phyloP scores from a whole-genome alignment of 1,140 invertebrate species.

The Drosophila melanica region DNA sequence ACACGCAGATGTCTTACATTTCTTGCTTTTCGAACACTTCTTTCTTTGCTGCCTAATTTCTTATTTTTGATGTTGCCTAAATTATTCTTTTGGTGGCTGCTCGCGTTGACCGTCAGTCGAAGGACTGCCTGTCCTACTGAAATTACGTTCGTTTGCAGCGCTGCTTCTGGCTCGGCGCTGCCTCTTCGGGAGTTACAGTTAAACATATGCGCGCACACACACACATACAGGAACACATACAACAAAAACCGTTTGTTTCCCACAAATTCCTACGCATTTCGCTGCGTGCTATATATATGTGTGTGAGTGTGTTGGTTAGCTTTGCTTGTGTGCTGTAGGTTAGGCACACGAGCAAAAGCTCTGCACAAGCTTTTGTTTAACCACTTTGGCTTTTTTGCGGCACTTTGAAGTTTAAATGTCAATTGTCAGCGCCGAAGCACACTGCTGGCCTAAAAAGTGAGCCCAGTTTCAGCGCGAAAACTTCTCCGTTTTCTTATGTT shows the following conservation, averaged over 20 bases:
- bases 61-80: slow-evolving; percentile 39
- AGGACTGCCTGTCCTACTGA: slow-evolving; percentile 80
- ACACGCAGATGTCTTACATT: slow-evolving; percentile 24
- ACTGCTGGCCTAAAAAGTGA: slow-evolving; percentile 31
- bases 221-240: slow-evolving; percentile 15
- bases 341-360: slow-evolving; percentile 71
- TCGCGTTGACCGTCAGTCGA: slow-evolving; percentile 80
- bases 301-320: slow-evolving; percentile 21
- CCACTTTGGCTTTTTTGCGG: slow-evolving; percentile 30
- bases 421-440: slow-evolving; percentile 40
- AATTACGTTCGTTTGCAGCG: slow-evolving; percentile 59
- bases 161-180: slow-evolving; percentile 32
- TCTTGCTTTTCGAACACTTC: slow-evolving; percentile 25
- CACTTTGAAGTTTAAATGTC: slow-evolving; percentile 61
- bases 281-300: slow-evolving; percentile 15
- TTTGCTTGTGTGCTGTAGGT: slow-evolving; percentile 64
- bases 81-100: slow-evolving; percentile 56
- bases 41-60: slow-evolving; percentile 32
- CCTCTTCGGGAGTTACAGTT: slow-evolving; percentile 51
- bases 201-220: slow-evolving; percentile 7
- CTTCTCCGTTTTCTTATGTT: too few relatives aligned
- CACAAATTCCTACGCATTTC: slow-evolving; percentile 75
- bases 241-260: slow-evolving; percentile 57
- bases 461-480: neutral
- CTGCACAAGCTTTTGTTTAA: slow-evolving; percentile 32